Evolutionary conservation across 2,888 invertebrate species (phyloP), one percentile per base, ranked within the genome.

Genomic region (Drosophila greeni): DNA sequence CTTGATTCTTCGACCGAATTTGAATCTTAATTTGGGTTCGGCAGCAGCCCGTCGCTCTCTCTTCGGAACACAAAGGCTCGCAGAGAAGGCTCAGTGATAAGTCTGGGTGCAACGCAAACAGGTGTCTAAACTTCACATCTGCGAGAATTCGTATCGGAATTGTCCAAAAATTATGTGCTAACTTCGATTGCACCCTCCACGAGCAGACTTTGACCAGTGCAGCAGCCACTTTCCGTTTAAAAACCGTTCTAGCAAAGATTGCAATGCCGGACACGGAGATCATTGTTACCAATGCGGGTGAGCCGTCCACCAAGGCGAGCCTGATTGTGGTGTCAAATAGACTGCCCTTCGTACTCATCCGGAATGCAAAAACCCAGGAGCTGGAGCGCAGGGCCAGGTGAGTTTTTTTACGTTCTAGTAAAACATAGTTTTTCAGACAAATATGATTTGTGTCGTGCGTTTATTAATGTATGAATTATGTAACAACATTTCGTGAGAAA

Each of bases 291-390:
- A 83, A 86, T 54, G 76, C 83, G 48, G 81, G 75, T 26, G 89
- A 89, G 67, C 81, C 86, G 1, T 73, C 82, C 24, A 80, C 85
- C 7, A 92, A 92, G 82, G 93, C 93, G 77, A 95, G 94, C 86
- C 93, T 97, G 92, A 95, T 97, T 85, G 96, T 97, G 76, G 96
- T 97, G 66, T 96, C 97, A 74, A 97, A 97, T 90, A 91, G 97
- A 76, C 90, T 97, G 87, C 97, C 97, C 8, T 97, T 97, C 90
- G 94, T 96, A 71, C 90, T 97, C 69, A 93, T 92, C 86, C 91
- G 94, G 86, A 92, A 95, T 90, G 91, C 93, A 55, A 91, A 91
- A 79, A 93, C 93, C 64, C 93, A 93, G 45, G 90, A 91, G 43
- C 90, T 96, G 82, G 92, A 94, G 81, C 91, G 97, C 72, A 95